Evolutionary conservation across 2,888 invertebrate species (phyloP).

Genomic region (Meta bourneti): DNA sequence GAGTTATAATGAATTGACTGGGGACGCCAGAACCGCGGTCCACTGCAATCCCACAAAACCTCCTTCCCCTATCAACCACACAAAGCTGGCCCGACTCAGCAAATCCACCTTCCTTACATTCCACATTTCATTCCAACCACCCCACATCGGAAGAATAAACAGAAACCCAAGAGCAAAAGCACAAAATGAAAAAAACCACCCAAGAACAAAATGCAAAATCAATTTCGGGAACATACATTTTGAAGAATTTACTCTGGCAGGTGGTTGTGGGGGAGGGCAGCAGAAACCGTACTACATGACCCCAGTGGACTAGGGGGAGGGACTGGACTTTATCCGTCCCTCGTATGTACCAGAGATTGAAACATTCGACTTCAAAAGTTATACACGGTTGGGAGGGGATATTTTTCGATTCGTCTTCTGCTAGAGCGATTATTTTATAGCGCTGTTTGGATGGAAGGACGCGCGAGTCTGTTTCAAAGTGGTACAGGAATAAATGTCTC

Average conservation of each 20-base stretch:
- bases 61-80: not conserved
- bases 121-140: not conserved
- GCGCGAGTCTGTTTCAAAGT: not conserved
- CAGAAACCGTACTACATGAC: not conserved
- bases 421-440: constrained; percentile 49
- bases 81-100: not conserved
- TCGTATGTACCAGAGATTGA: not conserved
- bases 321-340: constrained; percentile 1
- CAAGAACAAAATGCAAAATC: constrained; percentile 39
- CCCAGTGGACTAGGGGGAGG: constrained; percentile 12
- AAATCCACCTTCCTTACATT: not conserved
- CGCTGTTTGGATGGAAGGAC: not conserved
- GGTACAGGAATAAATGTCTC: not conserved
- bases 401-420: constrained; percentile 15
- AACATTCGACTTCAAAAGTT: not conserved
- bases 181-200: not conserved
- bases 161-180: not conserved
- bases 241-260: constrained; percentile 12
- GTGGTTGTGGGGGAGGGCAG: not conserved
- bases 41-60: not conserved
- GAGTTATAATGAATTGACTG: too few species aligned
- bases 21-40: too few species aligned
- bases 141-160: not conserved
- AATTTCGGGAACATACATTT: constrained; percentile 55
- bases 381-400: not conserved